phyloP scores from a whole-genome alignment of 2,888 invertebrate species.

The Tetropium fuscum region DNA sequence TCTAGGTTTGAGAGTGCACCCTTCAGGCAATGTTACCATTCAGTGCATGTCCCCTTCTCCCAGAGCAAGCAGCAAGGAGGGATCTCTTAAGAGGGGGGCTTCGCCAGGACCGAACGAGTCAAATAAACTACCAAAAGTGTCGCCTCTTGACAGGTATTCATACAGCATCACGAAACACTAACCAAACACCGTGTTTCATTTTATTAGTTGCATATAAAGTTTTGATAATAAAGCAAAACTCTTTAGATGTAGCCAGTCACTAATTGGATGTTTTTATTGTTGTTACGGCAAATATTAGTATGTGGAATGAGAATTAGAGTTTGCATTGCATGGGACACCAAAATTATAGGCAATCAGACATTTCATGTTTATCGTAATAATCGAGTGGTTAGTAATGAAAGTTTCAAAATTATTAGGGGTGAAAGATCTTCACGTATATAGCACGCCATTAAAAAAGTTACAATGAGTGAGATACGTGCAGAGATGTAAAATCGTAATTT shows the following conservation, averaged over 20 bases:
- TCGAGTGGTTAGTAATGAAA: too few relatives aligned
- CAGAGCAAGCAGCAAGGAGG: conserved; percentile 68
- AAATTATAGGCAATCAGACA: too few relatives aligned
- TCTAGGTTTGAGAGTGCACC: conserved; percentile 63
- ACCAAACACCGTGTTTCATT: conserved; percentile 16
- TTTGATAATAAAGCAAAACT: not conserved
- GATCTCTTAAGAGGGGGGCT: conserved; percentile 65
- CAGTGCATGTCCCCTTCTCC: conserved; percentile 63
- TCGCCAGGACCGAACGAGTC: conserved; percentile 62
- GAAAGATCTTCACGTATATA: too few relatives aligned
- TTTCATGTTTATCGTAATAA: too few relatives aligned
- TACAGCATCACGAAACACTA: conserved; percentile 27
- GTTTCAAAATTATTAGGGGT: too few relatives aligned
- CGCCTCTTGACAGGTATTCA: conserved; percentile 64
- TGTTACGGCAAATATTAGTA: not conserved
- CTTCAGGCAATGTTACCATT: conserved; percentile 62
- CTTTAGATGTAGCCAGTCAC: not conserved
- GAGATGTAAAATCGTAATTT: too few relatives aligned
- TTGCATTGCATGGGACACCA: not conserved
- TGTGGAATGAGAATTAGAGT: conserved; percentile 7
- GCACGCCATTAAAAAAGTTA: too few relatives aligned
- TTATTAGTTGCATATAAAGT: conserved; percentile 28
- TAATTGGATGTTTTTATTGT: too few relatives aligned
- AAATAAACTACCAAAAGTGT: conserved; percentile 64
- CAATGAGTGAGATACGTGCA: too few relatives aligned